phyloP scores from a whole-genome alignment of 2,888 invertebrate species.

The Drosophila colorata region DNA sequence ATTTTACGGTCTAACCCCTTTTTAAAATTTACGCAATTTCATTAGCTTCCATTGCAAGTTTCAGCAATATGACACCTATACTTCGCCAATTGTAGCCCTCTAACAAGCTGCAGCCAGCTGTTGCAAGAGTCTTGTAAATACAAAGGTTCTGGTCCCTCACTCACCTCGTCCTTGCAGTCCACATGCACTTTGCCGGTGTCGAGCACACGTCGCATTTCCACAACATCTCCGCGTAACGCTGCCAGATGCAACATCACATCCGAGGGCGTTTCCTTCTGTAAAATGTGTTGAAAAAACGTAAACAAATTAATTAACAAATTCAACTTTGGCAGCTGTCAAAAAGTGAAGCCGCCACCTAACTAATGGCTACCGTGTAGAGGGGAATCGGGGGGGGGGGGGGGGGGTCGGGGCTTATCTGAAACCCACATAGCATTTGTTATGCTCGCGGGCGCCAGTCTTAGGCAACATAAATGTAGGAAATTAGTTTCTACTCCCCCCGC shows the following conservation, averaged over 20 bases:
- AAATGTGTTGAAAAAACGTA: slow-evolving; percentile 55
- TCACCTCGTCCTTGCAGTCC: slow-evolving; percentile 96
- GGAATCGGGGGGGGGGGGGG: neutral
- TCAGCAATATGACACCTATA: too few species aligned
- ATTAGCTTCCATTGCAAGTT: too few species aligned
- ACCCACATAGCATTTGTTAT: slow-evolving; percentile 27
- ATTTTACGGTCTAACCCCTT: too few species aligned
- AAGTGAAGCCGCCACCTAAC: slow-evolving; percentile 30
- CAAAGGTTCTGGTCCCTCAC: slow-evolving; percentile 27
- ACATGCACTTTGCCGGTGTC: slow-evolving; percentile 98
- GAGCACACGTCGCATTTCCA: slow-evolving; percentile 91
- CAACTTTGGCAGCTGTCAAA: slow-evolving; percentile 51
- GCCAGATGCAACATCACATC: slow-evolving; percentile 97
- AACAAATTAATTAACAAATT: slow-evolving; percentile 50
- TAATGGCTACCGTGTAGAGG: slow-evolving; percentile 6
- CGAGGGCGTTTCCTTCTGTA: slow-evolving; percentile 95
- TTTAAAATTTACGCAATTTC: too few species aligned
- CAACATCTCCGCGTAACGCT: slow-evolving; percentile 93
- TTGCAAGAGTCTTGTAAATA: neutral
- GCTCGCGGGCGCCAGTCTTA: slow-evolving; percentile 31
- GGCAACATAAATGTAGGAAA: slow-evolving; percentile 34
- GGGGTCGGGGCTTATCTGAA: neutral
- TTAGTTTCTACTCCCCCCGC: slow-evolving; percentile 43
- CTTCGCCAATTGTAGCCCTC: too few species aligned
- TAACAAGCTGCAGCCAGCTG: too few species aligned